Percentiles rank a stretch among this genome's conserved stretches.
These are phyloP conservation scores for Rhipidura dahli DNA, from an alignment of 2,113 vertebrate genomes.

Conservation along the genomic window DNA sequence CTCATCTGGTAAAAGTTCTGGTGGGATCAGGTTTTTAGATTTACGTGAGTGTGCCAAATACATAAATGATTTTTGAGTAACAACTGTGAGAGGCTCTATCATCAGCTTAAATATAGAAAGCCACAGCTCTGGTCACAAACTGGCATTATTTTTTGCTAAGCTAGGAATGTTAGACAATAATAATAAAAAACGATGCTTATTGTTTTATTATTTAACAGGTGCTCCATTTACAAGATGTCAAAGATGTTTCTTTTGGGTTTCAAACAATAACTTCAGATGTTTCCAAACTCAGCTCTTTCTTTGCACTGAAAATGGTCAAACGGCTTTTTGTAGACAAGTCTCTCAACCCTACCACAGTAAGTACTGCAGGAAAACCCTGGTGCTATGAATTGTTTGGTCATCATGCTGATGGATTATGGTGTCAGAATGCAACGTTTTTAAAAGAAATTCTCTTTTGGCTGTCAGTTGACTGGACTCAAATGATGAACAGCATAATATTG, in stretches of 20 bases:
- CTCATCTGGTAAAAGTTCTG: background rate
- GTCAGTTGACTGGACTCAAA: background rate
- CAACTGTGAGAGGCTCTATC: background rate
- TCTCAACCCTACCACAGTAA: conserved; percentile 72
- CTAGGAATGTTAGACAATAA: background rate
- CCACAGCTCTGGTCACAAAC: background rate
- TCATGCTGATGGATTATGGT: background rate
- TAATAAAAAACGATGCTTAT: background rate
- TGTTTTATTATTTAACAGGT: conserved; percentile 61
- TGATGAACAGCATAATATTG: background rate
- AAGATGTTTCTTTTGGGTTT: conserved; percentile 79
- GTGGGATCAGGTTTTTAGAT: background rate
- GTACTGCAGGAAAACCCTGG: background rate
- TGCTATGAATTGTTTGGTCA: background rate
- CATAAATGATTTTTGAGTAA: background rate
- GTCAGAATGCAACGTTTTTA: background rate
- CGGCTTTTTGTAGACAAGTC: conserved; percentile 77
- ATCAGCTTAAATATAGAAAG: background rate
- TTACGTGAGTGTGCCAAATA: background rate
- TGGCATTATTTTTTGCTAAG: background rate
- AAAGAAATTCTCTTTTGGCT: background rate
- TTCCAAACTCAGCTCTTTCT: conserved; percentile 77
- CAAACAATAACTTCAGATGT: conserved; percentile 78
- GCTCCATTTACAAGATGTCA: conserved; percentile 78
- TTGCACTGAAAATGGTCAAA: conserved; percentile 77